Evolutionary conservation across 2,888 invertebrate species (phyloP).

Genomic region (Girardia tigrina): DNA sequence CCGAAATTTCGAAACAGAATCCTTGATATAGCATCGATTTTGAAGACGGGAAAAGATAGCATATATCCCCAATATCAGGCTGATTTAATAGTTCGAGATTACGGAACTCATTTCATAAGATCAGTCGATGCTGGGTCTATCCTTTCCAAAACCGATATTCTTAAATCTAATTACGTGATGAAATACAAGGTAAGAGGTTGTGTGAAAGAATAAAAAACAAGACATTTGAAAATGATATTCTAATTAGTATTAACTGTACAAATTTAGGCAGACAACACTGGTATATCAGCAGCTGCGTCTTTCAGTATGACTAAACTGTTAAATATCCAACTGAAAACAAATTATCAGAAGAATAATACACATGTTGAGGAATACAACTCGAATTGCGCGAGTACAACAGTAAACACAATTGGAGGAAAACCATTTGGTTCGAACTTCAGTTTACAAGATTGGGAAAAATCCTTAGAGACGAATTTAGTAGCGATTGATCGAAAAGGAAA

Average conservation of each 20-base stretch:
- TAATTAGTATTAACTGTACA: too few species aligned
- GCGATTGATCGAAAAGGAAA: conserved; percentile 42
- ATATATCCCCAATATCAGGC: conserved; percentile 41
- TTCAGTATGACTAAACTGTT: background rate
- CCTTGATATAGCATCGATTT: conserved; percentile 40
- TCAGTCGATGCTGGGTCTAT: conserved; percentile 41
- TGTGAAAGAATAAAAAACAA: too few species aligned
- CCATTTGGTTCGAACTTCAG: conserved; percentile 40
- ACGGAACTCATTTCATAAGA: conserved; percentile 42
- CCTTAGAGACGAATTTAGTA: conserved; percentile 40
- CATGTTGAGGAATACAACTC: background rate
- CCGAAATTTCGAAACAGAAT: conserved; percentile 39
- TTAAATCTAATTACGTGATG: conserved; percentile 37
- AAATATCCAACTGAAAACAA: background rate
- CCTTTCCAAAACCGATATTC: conserved; percentile 39
- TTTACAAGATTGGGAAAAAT: conserved; percentile 39
- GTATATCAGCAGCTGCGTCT: background rate
- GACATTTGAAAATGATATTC: too few species aligned
- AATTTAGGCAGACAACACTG: too few species aligned
- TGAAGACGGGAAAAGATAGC: conserved; percentile 39
- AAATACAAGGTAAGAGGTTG: conserved; percentile 29
- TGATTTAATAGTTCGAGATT: conserved; percentile 42
- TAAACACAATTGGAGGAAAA: conserved; percentile 39
- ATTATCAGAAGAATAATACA: background rate
- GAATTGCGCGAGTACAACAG: background rate